These are phyloP conservation scores for Oreamnos americanus DNA, from an alignment of 2,113 vertebrate species.

Conservation along the genomic window DNA sequence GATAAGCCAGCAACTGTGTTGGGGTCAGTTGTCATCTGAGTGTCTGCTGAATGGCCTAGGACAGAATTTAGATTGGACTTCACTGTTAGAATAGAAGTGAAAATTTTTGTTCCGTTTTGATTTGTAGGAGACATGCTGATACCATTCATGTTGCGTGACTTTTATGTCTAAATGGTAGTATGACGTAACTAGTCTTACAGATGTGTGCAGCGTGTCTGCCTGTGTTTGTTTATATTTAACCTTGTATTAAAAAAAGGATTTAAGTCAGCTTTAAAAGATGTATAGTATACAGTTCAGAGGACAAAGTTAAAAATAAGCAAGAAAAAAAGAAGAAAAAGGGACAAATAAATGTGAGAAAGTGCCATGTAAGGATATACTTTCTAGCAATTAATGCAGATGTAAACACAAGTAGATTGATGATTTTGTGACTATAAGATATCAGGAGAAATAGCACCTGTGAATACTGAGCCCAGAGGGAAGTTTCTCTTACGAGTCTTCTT, in stretches of 20 bases:
- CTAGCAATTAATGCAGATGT: background rate
- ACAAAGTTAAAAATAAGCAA: background rate
- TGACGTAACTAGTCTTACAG: background rate
- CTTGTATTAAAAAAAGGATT: background rate
- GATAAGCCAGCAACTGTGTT: background rate
- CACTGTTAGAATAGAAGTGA: background rate
- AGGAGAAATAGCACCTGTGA: background rate
- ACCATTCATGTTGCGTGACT: background rate
- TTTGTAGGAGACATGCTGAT: background rate
- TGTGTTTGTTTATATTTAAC: conserved; percentile 31
- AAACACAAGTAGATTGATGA: background rate
- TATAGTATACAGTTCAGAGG: background rate
- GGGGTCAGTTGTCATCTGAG: background rate
- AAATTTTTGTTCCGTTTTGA: background rate
- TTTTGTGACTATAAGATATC: background rate
- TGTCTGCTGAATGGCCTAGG: background rate
- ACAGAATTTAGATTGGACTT: background rate
- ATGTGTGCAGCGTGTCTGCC: background rate
- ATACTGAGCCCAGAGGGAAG: background rate
- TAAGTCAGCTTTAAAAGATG: conserved; percentile 15
- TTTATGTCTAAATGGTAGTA: background rate
- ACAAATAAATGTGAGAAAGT: background rate
- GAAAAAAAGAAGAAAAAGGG: background rate
- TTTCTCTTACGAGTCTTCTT: background rate
- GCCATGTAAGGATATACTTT: background rate